A percentile compares a stretch with the other conserved stretches of the same genome.
Evolutionary conservation across 2,888 invertebrate species (phyloP).

Genomic region (Pyrgus malvae): DNA sequence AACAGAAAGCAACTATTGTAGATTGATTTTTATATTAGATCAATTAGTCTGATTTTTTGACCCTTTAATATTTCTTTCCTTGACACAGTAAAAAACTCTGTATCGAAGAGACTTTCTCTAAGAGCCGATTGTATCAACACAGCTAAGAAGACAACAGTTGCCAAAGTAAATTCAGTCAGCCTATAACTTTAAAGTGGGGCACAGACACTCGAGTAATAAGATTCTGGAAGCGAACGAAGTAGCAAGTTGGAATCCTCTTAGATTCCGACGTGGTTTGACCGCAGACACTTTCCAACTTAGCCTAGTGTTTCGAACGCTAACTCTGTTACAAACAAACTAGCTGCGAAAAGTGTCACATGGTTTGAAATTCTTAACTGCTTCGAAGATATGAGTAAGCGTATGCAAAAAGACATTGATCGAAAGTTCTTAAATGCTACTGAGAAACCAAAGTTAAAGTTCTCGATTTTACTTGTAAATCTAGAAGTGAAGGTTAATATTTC

Average conservation of each 20-base stretch:
- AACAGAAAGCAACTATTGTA: no score
- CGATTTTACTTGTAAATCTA: no score
- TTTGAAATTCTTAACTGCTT: constrained; percentile 14
- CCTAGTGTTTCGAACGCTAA: constrained; percentile 23
- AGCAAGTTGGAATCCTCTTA: constrained; percentile 26
- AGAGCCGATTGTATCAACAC: constrained; percentile 3
- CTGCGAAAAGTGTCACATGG: constrained; percentile 14
- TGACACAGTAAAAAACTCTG: constrained; percentile 2
- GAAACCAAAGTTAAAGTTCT: no score
- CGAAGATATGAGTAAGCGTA: no score
- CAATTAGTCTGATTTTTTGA: no score
- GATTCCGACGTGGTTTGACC: constrained; percentile 27
- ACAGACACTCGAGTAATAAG: constrained; percentile 23
- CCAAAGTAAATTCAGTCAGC: constrained; percentile 27
- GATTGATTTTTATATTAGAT: no score
- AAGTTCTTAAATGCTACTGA: background rate
- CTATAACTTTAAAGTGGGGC: constrained; percentile 23
- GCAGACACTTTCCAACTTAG: constrained; percentile 24
- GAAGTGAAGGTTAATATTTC: no score
- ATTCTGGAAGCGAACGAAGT: constrained; percentile 23
- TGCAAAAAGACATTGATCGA: background rate
- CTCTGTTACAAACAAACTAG: constrained; percentile 21
- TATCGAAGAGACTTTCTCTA: background rate
- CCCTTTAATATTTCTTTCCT: background rate
- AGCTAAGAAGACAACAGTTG: constrained; percentile 18